Evolutionary conservation across 2,113 vertebrate genomes (phyloP).

Genomic region (Xenopus laevis): DNA sequence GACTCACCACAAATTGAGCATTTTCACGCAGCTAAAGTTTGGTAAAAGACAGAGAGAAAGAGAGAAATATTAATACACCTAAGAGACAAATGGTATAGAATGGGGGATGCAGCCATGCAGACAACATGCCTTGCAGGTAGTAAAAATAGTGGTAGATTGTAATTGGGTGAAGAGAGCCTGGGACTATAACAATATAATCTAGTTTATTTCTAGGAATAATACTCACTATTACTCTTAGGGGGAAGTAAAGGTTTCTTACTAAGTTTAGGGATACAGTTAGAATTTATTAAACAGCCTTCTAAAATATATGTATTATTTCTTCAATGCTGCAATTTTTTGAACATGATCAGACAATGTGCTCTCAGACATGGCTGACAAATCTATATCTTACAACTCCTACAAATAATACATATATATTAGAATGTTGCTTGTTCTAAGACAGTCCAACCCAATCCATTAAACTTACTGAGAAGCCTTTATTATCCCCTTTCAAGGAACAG

Average conservation of each 20-base stretch:
- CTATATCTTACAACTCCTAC: background rate
- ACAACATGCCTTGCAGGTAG: constrained; percentile 67
- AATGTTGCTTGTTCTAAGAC: constrained; percentile 28
- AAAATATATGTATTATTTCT: too few relatives aligned
- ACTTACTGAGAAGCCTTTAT: constrained; percentile 49
- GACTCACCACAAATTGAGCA: constrained; percentile 99
- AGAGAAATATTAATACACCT: constrained; percentile 77
- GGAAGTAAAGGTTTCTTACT: too few relatives aligned
- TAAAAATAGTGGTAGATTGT: constrained; percentile 52
- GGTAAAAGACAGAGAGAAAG: constrained; percentile 88
- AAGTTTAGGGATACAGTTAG: too few relatives aligned
- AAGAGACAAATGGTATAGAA: constrained; percentile 65
- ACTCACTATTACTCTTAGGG: too few relatives aligned
- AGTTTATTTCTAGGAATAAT: too few relatives aligned
- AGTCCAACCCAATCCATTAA: background rate
- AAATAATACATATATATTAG: background rate
- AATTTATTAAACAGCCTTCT: too few relatives aligned
- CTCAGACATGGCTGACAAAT: too few relatives aligned
- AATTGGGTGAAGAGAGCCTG: constrained; percentile 46
- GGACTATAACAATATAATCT: background rate
- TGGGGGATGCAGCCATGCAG: constrained; percentile 72
- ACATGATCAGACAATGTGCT: too few relatives aligned
- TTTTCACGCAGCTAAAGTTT: constrained; percentile 99
- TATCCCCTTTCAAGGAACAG: constrained; percentile 14
- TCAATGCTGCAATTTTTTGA: too few relatives aligned